Base-by-base conservation (phyloP, 2,797 vertebrate genomes). In the Petrocephalus sullivani region DNA sequence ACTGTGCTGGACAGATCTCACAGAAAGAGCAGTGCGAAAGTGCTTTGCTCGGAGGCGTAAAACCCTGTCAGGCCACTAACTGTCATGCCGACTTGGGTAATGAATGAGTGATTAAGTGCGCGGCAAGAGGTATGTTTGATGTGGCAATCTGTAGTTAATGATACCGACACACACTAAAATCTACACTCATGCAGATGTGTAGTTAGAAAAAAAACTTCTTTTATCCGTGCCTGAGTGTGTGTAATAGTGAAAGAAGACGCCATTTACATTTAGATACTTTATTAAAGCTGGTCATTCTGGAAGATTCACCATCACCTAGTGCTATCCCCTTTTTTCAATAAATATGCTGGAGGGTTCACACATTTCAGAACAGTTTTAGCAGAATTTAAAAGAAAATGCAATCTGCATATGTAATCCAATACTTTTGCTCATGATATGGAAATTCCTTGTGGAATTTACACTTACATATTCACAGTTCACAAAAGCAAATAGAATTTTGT, bases 241-340 rank as follows among this genome's bases (percentile, higher is more conserved):
- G 71, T 82, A 46, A 28, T 57, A 21, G 19, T 58, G 51, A 56
- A 8, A 58, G 53, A 85, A 23, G 21, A 85, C 49, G 10, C 41
- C 19, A 82, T 82, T 51, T 58, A 56, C n/a, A 37, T 46, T 46
- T 64, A 61, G n/a, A 86, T 16, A 85, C 16, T 85, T 88, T 85
- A 85, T 88, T 88, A 71, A 88, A 85, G 83, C 28, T 67, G 33
- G 61, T 54, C 83, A 71, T 28, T 85, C 51, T 85, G 5, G 54
- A 88, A 53, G 82, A 9, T 46, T 67, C 61, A 85, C 83, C 88
- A 88, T 84, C 83, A 88, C 88, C 82, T 46, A 23, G 83, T 46
- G 49, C 82, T 88, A 21, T 53, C 14, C 87, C 57, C 83, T 71
- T 85, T 37, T 51, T 71, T 54, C 28, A 85, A 88, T 88, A 88